phyloP scores from a whole-genome alignment of 1,140 invertebrate species.

The Drosophila lacteicornis region DNA sequence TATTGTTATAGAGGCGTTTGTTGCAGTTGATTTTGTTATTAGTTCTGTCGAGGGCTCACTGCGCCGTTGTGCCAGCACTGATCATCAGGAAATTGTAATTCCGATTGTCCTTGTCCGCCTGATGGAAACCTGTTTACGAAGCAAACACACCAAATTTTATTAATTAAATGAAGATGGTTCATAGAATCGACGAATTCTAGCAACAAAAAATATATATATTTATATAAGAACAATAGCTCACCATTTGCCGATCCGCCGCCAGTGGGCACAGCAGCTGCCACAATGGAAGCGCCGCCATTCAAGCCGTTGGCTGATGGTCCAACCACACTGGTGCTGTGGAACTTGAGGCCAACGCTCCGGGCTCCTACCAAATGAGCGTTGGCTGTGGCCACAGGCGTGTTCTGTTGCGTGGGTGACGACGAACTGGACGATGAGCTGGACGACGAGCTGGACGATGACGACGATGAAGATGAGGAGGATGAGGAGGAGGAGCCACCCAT shows the following conservation, averaged over 20 bases:
- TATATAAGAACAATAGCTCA: slow-evolving; percentile 22
- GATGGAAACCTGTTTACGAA: slow-evolving; percentile 51
- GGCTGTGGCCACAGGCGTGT: slow-evolving; percentile 24
- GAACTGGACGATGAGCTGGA: slow-evolving; percentile 65
- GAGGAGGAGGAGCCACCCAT: slow-evolving; percentile 58
- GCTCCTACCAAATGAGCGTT: slow-evolving; percentile 54
- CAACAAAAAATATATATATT: not conserved
- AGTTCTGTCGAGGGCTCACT: slow-evolving; percentile 36
- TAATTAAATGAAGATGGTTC: not conserved
- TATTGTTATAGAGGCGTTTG: slow-evolving; percentile 43
- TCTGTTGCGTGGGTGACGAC: slow-evolving; percentile 45
- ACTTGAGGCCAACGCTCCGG: slow-evolving; percentile 67
- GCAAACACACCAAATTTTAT: not conserved
- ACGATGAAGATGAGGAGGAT: slow-evolving; percentile 55
- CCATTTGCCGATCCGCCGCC: slow-evolving; percentile 58
- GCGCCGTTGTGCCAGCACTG: slow-evolving; percentile 65
- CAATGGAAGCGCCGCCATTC: slow-evolving; percentile 61
- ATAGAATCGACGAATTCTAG: no score
- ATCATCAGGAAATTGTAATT: slow-evolving; percentile 71
- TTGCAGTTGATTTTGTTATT: slow-evolving; percentile 27
- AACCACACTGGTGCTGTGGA: slow-evolving; percentile 39
- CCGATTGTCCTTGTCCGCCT: slow-evolving; percentile 67
- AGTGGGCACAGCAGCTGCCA: slow-evolving; percentile 52
- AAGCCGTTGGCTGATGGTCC: slow-evolving; percentile 19
- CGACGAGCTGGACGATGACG: slow-evolving; percentile 56